Percentiles rank a stretch among this genome's conserved stretches.
These are phyloP conservation scores for Edolisoma coerulescens DNA, from an alignment of 2,113 vertebrate species.

Conservation along the genomic window DNA sequence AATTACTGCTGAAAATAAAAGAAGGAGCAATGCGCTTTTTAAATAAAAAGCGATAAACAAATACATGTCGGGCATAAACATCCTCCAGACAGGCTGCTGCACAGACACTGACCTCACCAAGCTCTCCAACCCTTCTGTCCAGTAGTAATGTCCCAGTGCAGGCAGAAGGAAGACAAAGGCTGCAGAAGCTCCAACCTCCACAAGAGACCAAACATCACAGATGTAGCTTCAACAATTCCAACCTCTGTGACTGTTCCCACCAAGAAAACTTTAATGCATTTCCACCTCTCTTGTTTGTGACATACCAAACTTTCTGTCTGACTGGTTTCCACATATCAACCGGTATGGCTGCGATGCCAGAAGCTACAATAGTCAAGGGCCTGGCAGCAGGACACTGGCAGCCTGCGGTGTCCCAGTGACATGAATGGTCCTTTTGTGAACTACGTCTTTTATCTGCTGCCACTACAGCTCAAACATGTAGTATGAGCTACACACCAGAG, in stretches of 20 bases:
- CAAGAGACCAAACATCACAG: not conserved
- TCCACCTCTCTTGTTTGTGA: not conserved
- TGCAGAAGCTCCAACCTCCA: not conserved
- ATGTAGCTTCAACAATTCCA: not conserved
- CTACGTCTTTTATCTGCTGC: not conserved
- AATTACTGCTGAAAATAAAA: not conserved
- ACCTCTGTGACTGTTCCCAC: not conserved
- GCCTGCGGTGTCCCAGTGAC: not conserved
- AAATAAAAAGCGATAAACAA: not conserved
- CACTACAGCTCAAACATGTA: not conserved
- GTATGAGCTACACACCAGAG: not conserved
- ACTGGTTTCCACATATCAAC: accelerated
- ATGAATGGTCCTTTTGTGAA: not conserved
- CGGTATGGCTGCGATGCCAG: not conserved
- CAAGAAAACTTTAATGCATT: not conserved
- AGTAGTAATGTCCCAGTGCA: accelerated
- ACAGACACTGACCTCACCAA: not conserved
- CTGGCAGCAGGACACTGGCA: not conserved
- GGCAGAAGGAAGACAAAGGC: not conserved
- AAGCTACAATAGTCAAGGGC: not conserved
- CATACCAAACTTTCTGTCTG: not conserved
- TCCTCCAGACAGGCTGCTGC: not conserved
- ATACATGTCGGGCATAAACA: not conserved
- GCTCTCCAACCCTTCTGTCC: not conserved
- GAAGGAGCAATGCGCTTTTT: not conserved